phyloP scores from a whole-genome alignment of 2,888 invertebrate species.

The Machimus rusticus region DNA sequence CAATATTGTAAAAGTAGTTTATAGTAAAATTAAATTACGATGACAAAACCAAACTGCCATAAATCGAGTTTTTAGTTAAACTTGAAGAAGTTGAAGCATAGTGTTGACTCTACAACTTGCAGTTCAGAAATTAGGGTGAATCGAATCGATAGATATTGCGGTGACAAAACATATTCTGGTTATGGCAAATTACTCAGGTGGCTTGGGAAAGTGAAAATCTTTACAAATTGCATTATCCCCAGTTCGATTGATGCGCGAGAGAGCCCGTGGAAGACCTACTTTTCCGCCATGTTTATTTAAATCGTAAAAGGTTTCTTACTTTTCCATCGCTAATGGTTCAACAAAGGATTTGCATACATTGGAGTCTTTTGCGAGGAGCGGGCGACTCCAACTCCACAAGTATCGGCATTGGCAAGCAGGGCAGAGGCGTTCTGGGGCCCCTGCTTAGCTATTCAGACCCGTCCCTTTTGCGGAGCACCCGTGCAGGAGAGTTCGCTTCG shows the following conservation, averaged over 20 bases:
- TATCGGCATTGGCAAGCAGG: background rate
- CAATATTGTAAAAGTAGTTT: no score
- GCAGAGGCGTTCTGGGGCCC: background rate
- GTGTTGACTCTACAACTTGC: background rate
- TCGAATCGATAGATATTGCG: background rate
- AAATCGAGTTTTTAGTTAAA: no score
- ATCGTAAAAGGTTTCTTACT: conserved; percentile 33
- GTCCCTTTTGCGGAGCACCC: background rate
- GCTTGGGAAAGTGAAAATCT: background rate
- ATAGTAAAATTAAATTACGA: no score
- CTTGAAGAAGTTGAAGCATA: no score
- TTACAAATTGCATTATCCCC: conserved; percentile 23
- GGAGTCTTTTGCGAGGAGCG: background rate
- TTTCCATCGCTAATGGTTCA: conserved; percentile 26
- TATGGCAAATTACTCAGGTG: background rate
- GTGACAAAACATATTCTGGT: background rate
- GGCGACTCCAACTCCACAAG: background rate
- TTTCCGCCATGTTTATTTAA: conserved; percentile 35
- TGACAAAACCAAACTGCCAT: no score
- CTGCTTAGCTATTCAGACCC: conserved; percentile 21
- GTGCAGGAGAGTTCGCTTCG: background rate
- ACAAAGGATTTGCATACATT: conserved; percentile 37
- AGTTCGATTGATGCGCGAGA: background rate
- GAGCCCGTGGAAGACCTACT: conserved; percentile 10
- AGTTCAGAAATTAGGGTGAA: background rate